These are phyloP conservation scores for Melanogrammus aeglefinus DNA, from an alignment of 2,797 vertebrate species.

Conservation along the genomic window DNA sequence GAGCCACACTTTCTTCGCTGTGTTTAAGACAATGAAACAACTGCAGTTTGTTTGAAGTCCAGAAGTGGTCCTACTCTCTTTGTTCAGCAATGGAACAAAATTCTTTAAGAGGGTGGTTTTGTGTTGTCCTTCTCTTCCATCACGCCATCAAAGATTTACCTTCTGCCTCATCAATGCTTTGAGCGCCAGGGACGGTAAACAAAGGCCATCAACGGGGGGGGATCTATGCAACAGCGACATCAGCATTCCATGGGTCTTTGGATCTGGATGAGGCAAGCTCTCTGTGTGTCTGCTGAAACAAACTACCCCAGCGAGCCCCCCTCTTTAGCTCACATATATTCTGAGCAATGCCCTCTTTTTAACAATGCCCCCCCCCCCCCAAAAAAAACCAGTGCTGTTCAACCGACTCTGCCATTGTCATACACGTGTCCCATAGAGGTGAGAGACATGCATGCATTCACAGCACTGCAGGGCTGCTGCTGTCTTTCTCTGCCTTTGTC, in stretches of 20 bases:
- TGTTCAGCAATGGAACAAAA: no score
- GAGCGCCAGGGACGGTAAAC: background rate
- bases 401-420: background rate
- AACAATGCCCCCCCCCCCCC: background rate
- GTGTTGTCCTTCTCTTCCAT: background rate
- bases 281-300: background rate
- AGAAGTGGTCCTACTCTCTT: no score
- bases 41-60: background rate
- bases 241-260: background rate
- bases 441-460: background rate
- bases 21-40: no score
- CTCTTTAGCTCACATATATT: background rate
- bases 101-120: background rate
- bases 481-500: background rate
- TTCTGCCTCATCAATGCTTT: background rate
- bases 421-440: background rate
- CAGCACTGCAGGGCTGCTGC: background rate
- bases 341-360: background rate
- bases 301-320: background rate
- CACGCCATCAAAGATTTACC: background rate
- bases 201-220: background rate
- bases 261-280: background rate
- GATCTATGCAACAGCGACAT: slow-evolving; percentile 9
- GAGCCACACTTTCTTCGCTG: background rate
- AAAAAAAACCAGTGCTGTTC: background rate